These are phyloP conservation scores for Metopolophium dirhodum DNA, from an alignment of 1,140 invertebrate genomes.

Conservation along the genomic window DNA sequence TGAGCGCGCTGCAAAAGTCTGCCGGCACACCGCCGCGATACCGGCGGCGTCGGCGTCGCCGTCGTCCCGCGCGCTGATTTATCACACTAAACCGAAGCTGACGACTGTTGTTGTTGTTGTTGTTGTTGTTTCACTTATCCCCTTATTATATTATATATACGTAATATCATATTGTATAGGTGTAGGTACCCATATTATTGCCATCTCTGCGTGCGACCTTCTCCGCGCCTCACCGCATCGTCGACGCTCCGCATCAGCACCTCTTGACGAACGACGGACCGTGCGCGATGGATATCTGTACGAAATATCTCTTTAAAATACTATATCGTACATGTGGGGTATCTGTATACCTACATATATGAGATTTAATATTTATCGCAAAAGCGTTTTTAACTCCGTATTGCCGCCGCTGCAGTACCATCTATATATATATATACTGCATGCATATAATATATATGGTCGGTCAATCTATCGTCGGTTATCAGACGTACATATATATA, in stretches of 20 bases:
- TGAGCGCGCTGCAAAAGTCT: slow-evolving; percentile 40
- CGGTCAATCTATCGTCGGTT: background rate
- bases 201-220: background rate
- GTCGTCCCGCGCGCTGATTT: slow-evolving; percentile 32
- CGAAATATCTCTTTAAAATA: background rate
- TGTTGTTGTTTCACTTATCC: slow-evolving; percentile 16
- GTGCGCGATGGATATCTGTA: background rate
- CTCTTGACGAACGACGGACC: background rate
- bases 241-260: background rate
- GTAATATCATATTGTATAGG: no score
- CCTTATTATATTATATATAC: background rate
- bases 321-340: no score
- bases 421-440: no score
- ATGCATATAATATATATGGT: no score
- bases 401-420: background rate
- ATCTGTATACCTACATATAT: no score
- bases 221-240: background rate
- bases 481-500: background rate
- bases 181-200: background rate
- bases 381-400: background rate
- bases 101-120: background rate
- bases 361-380: background rate
- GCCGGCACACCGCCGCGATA: background rate
- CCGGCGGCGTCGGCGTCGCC: background rate
- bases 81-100: slow-evolving; percentile 8